Conservation (phyloP, 2,113 vertebrate genomes). For the Melanerpes aurifrons region DNA sequence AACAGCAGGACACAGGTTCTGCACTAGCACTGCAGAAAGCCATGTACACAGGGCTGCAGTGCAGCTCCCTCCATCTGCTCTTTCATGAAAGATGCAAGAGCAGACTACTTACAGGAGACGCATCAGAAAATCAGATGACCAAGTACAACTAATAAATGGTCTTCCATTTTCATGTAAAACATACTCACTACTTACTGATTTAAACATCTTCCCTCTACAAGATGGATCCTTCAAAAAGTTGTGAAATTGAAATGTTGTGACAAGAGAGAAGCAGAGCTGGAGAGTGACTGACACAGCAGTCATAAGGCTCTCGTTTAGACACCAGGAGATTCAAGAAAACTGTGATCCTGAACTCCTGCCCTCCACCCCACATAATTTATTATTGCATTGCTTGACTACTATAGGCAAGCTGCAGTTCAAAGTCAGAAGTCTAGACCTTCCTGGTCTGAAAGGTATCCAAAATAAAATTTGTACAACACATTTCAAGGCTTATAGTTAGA, state of each 20-base stretch:
- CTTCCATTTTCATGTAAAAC: background rate
- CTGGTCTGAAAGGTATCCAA: background rate
- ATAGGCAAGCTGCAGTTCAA: background rate
- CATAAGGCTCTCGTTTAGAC: background rate
- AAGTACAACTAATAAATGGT: background rate
- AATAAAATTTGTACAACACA: background rate
- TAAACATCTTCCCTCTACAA: background rate
- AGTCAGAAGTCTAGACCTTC: background rate
- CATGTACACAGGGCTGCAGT: background rate
- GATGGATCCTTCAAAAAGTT: background rate
- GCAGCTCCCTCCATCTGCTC: background rate
- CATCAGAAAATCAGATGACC: background rate
- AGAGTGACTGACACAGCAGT: background rate
- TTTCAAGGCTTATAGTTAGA: background rate
- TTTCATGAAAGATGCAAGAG: fast-evolving
- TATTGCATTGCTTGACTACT: background rate
- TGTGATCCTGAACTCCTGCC: background rate
- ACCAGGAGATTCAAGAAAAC: background rate
- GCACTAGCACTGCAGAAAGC: background rate
- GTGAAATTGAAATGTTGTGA: background rate
- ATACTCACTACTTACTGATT: background rate
- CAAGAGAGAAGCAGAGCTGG: background rate
- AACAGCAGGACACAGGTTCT: background rate
- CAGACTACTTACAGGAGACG: background rate
- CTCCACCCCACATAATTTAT: background rate